Base-by-base conservation (phyloP, 2,113 vertebrate species). In the Empidonax alnorum region DNA sequence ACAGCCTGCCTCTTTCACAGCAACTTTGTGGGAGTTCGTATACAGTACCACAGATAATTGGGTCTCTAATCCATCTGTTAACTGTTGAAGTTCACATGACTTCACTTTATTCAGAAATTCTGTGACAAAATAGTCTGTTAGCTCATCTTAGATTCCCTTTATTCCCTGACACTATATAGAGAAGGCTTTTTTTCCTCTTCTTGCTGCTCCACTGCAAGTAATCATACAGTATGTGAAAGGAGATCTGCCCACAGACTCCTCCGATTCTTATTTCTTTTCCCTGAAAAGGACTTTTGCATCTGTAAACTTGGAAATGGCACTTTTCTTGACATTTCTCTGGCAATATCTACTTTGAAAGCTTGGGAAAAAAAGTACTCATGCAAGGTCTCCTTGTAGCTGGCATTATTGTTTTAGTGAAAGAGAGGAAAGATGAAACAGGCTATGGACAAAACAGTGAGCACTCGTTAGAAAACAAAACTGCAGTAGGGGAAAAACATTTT, bases 31-130 rank as follows among this genome's bases (percentile, higher is more conserved):
- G 75, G 61, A 44, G 89, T 71, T 92, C 35, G n/a, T 63, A 69
- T 80, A 90, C 67, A 85, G 94, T 85, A 83, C 31, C 37, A 50
- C 50, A 94, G 37, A 94, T 92, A 96, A 94, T 81, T 88, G 42
- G 61, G 68, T 77, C 65, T 93, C 73, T 97, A 93, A 96, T 96
- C 95, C 86, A 52, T 93, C 80, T 92, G 86, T 81, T 92, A 87
- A 74, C 86, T 92, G 76, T 74, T 94, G 90, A 71, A 50, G 87
- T 93, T 95, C 95, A 93, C 96, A 94, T 59, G 79, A 93, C 94
- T 94, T 93, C 92, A 77, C 33, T 80, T 95, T 94, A 92, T 94
- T 94, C 76, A 94, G 83, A 92, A 92, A 77, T 76, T 80, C 75
- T 63, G 65, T 2, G 5, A 88, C 85, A 95, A 94, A 97, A 90